These are phyloP conservation scores for Cataglyphis albicans DNA, from an alignment of 2,888 invertebrate genomes.

Conservation along the genomic window DNA sequence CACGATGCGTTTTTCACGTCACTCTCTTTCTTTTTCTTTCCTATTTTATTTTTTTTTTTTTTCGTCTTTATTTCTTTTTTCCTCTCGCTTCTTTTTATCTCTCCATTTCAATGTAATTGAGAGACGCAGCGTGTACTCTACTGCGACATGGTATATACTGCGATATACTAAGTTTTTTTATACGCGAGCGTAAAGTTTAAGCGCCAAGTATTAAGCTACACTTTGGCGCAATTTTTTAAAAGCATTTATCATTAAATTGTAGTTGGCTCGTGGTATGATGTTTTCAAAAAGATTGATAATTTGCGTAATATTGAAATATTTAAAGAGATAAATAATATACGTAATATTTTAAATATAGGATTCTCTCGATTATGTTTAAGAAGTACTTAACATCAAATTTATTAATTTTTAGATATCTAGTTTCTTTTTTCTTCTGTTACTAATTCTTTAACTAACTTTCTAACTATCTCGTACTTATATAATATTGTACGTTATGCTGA, in stretches of 20 bases:
- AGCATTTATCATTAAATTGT: background rate
- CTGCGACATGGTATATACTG: background rate
- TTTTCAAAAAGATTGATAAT: too few relatives aligned
- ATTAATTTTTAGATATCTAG: background rate
- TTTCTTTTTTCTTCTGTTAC: background rate
- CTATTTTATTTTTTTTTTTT: background rate
- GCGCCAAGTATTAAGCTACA: background rate
- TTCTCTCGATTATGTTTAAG: slow-evolving; percentile 41
- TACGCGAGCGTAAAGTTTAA: background rate
- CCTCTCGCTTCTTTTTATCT: background rate
- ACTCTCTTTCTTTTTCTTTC: background rate
- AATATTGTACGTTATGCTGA: background rate
- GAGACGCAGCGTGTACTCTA: background rate
- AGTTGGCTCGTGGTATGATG: background rate
- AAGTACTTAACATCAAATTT: background rate
- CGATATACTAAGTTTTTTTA: background rate
- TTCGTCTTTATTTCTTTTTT: background rate
- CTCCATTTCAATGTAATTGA: slow-evolving; percentile 32
- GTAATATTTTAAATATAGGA: background rate
- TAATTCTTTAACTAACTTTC: background rate
- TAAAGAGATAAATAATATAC: background rate
- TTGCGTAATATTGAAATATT: background rate
- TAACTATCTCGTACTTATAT: background rate
- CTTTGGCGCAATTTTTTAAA: background rate
- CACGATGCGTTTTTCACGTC: slow-evolving; percentile 72